Base-by-base conservation (phyloP, 2,888 invertebrate genomes). In the Calameuta filiformis region DNA sequence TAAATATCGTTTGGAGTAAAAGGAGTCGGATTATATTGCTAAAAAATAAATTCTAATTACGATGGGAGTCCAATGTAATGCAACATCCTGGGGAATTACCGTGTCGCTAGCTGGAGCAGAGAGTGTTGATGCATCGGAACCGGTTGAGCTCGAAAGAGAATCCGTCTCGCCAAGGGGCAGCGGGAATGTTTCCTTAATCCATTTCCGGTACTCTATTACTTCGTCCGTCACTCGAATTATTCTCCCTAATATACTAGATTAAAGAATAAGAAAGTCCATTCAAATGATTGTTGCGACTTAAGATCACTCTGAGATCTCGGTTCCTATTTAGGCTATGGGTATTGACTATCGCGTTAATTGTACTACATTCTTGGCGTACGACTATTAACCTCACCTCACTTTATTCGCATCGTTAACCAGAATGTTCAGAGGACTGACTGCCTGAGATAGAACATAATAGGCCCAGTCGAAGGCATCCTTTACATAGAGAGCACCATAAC, bases 401-500 rank as follows among this genome's bases (percentile, higher is more conserved):
- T 91, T 90, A 84, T 90, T 92, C 35, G 92, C 91, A 87, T 95
- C 94, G 87, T 93, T 93, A 86, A 94, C 93, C 84, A 89, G 85
- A 83, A 89, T 89, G 86, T 91, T 91, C 79, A 92, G 88, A 77
- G 93, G 92, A 87, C 93, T 95, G 81, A 96, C 95, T 82, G 96
- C 96, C 91, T 95, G 95, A 86, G 95, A 94, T 86, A 98, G 94
- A 86, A 95, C 95, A 81, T 96, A 95, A 92, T 97, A 99, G 80
- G 99, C 99, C 93, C 97, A 98, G 92, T 98, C 98, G 93, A 99
- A 99, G 81, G 99, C 98, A 93, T 97, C 96, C 91, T 97, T 96
- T 87, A 95, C 95, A 90, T 96, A 96, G 86, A 98, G 93, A 82
- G 97, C 97, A 79, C 98, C 98, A 92, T 98, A 99, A 88, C 98